Evolutionary conservation across 2,888 invertebrate species (phyloP), one percentile per base, ranked within the genome.

Genomic region (Gastracanthus pulcherrimus): DNA sequence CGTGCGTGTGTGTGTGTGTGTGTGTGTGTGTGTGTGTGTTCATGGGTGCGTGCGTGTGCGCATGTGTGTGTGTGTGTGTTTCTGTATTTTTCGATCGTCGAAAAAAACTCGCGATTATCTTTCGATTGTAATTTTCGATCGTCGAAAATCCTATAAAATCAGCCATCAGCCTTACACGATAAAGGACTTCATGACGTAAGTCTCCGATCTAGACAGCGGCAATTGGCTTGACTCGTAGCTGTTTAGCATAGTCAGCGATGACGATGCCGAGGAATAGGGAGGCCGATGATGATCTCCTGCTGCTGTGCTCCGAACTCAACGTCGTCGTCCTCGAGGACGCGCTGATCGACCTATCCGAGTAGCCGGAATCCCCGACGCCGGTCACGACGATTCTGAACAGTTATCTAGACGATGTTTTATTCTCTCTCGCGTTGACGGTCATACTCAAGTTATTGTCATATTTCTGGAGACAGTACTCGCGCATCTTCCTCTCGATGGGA

Each of bases 361-460:
- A 88, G 0, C 88, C 89, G 0, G 88, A 88, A 58, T 89, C 88
- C 16, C 87, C 87, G n/a, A n/a, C n/a, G n/a, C n/a, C n/a, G n/a
- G n/a, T n/a, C n/a, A n/a, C n/a, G 29, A 86, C 86, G 58, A 86
- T 86, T 13, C 83, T 82, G 41, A 84, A 84, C 4, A 86, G 41
- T 3, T 64, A 41, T 1, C 76, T 64, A 0, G 55, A 16, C 1
- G 64, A 7, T 0, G 23, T 6, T n/a, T 23, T 34, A 1, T 19
- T 48, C 16, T 31, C 72, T 1, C 16, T n/a, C 13, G n/a, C 3
- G 23, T n/a, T 79, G 67, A 34, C 55, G 13, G 60, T 64, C 13
- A 13, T 2, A 2, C 51, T 26, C 34, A 74, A 41, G 29, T 2
- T 16, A 26, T 9, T 62, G 34, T 4, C 13, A 1, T 2, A 29